Percentiles rank a stretch among this genome's conserved stretches.
These are phyloP conservation scores for Apis dorsata DNA, from an alignment of 1,140 invertebrate genomes.

Conservation along the genomic window DNA sequence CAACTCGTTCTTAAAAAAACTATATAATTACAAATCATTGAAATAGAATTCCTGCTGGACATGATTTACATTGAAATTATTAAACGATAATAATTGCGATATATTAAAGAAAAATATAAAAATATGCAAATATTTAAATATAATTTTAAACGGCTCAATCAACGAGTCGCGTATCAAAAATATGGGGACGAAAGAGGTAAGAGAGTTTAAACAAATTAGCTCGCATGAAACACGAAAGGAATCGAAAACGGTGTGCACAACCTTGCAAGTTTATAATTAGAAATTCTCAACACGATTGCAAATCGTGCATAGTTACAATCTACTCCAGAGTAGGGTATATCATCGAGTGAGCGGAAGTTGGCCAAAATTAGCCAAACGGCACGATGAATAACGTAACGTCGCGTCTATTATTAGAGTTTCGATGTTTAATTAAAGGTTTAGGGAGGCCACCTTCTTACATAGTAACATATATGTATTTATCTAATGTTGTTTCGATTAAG, in stretches of 20 bases:
- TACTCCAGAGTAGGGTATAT: slow-evolving; percentile 5
- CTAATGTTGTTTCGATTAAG: not conserved
- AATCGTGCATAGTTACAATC: slow-evolving; percentile 16
- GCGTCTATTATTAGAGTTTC: slow-evolving; percentile 26
- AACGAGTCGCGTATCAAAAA: not conserved
- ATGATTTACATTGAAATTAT: too few relatives aligned
- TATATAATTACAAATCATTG: too few relatives aligned
- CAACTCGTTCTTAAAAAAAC: too few relatives aligned
- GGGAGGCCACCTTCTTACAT: not conserved
- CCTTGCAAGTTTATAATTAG: slow-evolving; percentile 35
- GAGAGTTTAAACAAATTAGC: not conserved
- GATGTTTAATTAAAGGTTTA: slow-evolving; percentile 27
- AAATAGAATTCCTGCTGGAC: too few relatives aligned
- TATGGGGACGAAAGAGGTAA: not conserved
- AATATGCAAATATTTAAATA: too few relatives aligned
- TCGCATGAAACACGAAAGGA: not conserved
- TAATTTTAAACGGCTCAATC: too few relatives aligned
- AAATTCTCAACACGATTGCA: slow-evolving; percentile 22
- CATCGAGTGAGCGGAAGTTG: not conserved
- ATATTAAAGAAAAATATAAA: too few relatives aligned
- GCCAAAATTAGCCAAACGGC: slow-evolving; percentile 22
- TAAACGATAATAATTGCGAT: too few relatives aligned
- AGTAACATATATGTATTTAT: slow-evolving; percentile 9
- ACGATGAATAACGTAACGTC: slow-evolving; percentile 20
- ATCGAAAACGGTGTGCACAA: slow-evolving; percentile 1